Base-by-base conservation (phyloP, 1,140 invertebrate species). In the Asbolus verrucosus region DNA sequence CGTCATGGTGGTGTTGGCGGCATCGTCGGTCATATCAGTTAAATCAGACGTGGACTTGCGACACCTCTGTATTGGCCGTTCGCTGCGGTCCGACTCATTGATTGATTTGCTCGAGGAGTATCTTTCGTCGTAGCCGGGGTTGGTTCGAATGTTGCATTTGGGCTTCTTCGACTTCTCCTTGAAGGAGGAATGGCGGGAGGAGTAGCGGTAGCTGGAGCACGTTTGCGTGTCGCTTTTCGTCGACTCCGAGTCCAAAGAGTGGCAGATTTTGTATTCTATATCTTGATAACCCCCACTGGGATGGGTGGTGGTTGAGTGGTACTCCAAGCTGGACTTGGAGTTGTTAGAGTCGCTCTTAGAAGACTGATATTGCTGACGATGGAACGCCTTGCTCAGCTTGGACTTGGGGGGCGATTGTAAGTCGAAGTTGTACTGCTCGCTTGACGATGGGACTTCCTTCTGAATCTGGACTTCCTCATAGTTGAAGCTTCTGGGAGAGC, bases 21-120 rank as follows among this genome's bases (percentile, higher is more conserved):
- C 86, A 30, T 87, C 84, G 21, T 84, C 83, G 0, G 83, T 87
- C 46, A 89, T 81, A 69, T 91, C 88, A 0, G 90, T 91, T 33
- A 92, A 81, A 81, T 92, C 90, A 36, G 90, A 91, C 8, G 90
- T 92, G 0, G 90, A 92, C 73, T 89, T 90, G 19, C 90, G 81
- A 75, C 86, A 88, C 38, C 85, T 77, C 41, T 73, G 70, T 24
- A 76, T 39, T 8, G 72, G 69, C 36, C 72, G 61, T 31, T 76
- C 69, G 4, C 59, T 39, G 36, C 69, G 66, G 1, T 72, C 71
- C 6, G 39, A 73, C 63, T 77, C 77, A 36, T 77, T 79, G 3
- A 79, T 80, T 4, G 77, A 78, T 63, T 72, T 80, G 39, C 54
- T 77, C 1, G 80, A 81, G 0, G 73, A 65, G 36, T 78, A 76